Conservation (phyloP, 2,797 vertebrate genomes). For the Helostoma temminkii region DNA sequence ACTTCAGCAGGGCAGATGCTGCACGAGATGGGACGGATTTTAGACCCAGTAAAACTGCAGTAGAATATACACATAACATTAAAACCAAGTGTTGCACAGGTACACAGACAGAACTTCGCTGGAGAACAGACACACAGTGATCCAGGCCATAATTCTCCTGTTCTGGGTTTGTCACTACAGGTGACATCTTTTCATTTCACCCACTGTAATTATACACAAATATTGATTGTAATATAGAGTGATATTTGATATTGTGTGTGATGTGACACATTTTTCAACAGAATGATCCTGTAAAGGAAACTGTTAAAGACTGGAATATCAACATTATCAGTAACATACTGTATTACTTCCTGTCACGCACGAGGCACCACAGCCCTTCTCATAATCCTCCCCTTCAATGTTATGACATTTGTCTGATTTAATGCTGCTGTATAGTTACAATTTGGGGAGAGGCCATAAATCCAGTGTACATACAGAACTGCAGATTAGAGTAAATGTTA, state of each 20-base stretch:
- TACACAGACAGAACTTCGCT: neutral
- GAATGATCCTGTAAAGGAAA: neutral
- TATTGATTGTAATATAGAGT: too few species aligned
- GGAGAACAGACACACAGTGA: too few species aligned
- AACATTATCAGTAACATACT: neutral
- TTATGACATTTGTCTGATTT: constrained; percentile 21
- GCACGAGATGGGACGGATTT: too few species aligned
- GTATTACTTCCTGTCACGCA: neutral
- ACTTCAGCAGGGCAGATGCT: too few species aligned
- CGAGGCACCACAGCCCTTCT: neutral
- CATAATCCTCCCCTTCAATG: neutral
- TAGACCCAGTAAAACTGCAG: too few species aligned
- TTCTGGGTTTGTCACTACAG: too few species aligned
- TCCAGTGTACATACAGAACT: constrained; percentile 1
- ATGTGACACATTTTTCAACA: too few species aligned
- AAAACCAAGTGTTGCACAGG: neutral
- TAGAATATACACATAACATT: too few species aligned
- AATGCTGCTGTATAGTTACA: neutral
- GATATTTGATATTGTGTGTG: too few species aligned
- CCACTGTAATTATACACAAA: too few species aligned
- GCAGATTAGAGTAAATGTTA: neutral
- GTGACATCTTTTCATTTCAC: too few species aligned
- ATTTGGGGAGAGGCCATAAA: constrained; percentile 5
- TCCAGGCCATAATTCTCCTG: too few species aligned
- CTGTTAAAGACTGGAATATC: neutral